Conservation (phyloP, 2,113 vertebrate genomes). For the Percopsis transmontana region DNA sequence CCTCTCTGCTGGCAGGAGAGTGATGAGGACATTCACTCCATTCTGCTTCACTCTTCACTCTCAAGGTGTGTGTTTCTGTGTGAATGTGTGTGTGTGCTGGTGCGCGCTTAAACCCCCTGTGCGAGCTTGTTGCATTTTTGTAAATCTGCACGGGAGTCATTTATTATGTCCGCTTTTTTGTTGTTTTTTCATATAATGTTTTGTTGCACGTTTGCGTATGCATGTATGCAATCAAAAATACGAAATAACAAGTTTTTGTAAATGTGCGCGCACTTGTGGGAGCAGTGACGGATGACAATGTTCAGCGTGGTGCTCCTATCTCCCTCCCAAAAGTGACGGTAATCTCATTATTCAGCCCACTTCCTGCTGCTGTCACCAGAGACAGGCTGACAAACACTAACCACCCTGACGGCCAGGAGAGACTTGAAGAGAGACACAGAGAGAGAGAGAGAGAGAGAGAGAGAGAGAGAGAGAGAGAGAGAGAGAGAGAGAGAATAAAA, state of each 20-base stretch:
- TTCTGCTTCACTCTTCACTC: conserved; percentile 29
- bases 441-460: conserved; percentile 7
- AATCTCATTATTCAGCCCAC: conserved; percentile 71
- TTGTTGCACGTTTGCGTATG: background rate
- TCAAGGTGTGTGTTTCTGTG: background rate
- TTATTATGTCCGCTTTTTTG: background rate
- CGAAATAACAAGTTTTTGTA: background rate
- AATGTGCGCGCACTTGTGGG: conserved; percentile 21
- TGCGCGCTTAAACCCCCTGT: too few relatives aligned
- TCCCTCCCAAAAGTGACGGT: conserved; percentile 44
- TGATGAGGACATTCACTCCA: conserved; percentile 65
- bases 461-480: conserved; percentile 4
- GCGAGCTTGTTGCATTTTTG: conserved; percentile 2
- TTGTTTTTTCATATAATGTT: conserved; percentile 7
- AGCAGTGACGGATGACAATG: conserved; percentile 49
- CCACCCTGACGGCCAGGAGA: conserved; percentile 32
- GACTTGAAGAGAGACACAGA: background rate
- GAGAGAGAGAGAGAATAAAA: background rate
- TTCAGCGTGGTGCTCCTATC: conserved; percentile 27
- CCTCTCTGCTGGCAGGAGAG: conserved; percentile 60
- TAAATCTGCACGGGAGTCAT: background rate
- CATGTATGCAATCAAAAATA: background rate
- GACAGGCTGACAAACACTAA: conserved; percentile 58
- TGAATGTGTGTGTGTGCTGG: conserved; percentile 11
- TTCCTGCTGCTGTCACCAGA: conserved; percentile 62